These are phyloP conservation scores for Cheilosia vulpina DNA, from an alignment of 2,888 invertebrate genomes.

Conservation along the genomic window DNA sequence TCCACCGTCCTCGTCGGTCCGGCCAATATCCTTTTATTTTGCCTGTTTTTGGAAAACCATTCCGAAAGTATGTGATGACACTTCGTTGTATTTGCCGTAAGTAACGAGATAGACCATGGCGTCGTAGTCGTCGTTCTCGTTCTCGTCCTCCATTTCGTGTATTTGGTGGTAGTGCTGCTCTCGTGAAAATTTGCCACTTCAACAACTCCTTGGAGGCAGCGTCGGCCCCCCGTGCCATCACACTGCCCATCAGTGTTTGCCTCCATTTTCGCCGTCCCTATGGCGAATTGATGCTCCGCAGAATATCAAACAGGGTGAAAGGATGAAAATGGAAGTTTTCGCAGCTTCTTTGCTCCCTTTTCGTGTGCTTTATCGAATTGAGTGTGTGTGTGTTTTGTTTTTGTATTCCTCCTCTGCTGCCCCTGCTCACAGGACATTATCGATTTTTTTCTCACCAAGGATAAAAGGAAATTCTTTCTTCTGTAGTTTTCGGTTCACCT, in stretches of 20 bases:
- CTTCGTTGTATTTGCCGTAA: constrained; percentile 76
- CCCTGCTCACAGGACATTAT: constrained; percentile 65
- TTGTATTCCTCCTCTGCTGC: constrained; percentile 26
- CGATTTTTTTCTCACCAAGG: constrained; percentile 70
- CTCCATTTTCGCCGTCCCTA: constrained; percentile 55
- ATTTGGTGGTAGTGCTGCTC: constrained; percentile 76
- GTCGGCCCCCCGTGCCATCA: neutral
- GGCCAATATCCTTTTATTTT: constrained; percentile 64
- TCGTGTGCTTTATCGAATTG: constrained; percentile 66
- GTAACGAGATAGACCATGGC: constrained; percentile 76
- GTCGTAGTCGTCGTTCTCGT: constrained; percentile 71
- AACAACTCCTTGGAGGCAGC: constrained; percentile 82
- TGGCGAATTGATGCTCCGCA: constrained; percentile 73
- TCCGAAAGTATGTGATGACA: constrained; percentile 74
- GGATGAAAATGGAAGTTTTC: constrained; percentile 74
- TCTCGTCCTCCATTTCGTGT: constrained; percentile 52
- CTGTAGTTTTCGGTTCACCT: constrained; percentile 53
- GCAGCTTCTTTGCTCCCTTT: constrained; percentile 73
- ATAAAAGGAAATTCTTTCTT: constrained; percentile 34
- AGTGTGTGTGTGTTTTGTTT: constrained; percentile 6
- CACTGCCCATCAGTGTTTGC: neutral
- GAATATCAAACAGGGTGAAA: constrained; percentile 72
- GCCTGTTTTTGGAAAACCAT: constrained; percentile 73
- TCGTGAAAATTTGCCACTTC: constrained; percentile 82
- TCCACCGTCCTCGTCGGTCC: constrained; percentile 12